phyloP scores from a whole-genome alignment of 2,797 vertebrate species.

The Tenualosa thibaudeaui region DNA sequence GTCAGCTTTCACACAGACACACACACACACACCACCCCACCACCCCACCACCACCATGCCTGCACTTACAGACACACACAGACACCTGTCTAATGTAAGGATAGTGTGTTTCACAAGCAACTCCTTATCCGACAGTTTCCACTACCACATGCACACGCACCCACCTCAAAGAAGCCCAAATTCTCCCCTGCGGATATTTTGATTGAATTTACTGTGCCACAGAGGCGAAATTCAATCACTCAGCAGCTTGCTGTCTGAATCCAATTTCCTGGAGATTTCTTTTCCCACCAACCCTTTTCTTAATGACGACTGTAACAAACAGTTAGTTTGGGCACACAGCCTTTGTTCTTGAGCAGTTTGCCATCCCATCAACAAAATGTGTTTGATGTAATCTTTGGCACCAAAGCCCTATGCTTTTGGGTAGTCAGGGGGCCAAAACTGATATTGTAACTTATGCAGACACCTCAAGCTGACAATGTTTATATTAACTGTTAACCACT shows the following conservation, averaged over 20 bases:
- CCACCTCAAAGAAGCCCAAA: background rate
- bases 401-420: background rate
- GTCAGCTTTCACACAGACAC: background rate
- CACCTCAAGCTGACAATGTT: no score
- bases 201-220: constrained; percentile 11
- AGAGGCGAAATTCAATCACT: constrained; percentile 12
- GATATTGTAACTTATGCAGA: no score
- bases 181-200: constrained; percentile 4
- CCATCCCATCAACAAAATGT: background rate
- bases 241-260: background rate
- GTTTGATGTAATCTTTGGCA: background rate
- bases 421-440: no score
- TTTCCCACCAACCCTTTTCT: background rate
- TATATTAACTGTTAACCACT: no score
- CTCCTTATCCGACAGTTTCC: background rate
- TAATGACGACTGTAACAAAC: background rate
- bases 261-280: constrained; percentile 7
- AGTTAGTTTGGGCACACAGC: background rate
- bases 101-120: background rate
- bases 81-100: background rate
- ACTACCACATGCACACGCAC: background rate
- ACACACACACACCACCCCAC: background rate
- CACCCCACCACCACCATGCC: background rate
- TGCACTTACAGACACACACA: background rate
- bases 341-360: background rate